phyloP scores from a whole-genome alignment of 2,888 invertebrate genomes.

The Therioaphis trifolii region DNA sequence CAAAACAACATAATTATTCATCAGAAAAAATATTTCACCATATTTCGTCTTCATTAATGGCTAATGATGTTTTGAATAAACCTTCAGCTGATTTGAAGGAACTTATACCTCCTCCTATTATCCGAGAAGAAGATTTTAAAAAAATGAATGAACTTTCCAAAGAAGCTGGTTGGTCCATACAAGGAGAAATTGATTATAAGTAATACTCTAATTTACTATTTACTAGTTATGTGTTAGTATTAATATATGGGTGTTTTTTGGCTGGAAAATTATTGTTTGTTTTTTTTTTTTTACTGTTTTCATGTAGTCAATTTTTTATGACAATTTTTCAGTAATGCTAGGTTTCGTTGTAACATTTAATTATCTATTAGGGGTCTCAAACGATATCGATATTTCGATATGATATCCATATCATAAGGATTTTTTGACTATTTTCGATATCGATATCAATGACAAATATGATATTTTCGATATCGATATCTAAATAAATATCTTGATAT shows the following conservation, averaged over 20 bases:
- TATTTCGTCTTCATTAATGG: slow-evolving; percentile 32
- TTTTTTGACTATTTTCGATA: too few species aligned
- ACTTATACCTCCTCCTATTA: slow-evolving; percentile 79
- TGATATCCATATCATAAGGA: too few species aligned
- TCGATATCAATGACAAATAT: too few species aligned
- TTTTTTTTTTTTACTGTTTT: too few species aligned
- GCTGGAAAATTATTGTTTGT: too few species aligned
- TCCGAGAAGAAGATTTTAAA: slow-evolving; percentile 91
- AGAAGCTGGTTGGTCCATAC: slow-evolving; percentile 91
- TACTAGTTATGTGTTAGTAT: not conserved
- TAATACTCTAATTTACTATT: slow-evolving; percentile 68
- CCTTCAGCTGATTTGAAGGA: slow-evolving; percentile 69
- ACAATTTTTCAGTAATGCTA: too few species aligned
- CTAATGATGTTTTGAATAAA: slow-evolving; percentile 37
- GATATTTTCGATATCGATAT: too few species aligned
- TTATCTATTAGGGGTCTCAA: too few species aligned
- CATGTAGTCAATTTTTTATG: too few species aligned
- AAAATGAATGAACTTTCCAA: slow-evolving; percentile 91
- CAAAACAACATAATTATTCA: slow-evolving; percentile 49
- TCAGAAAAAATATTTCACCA: slow-evolving; percentile 44
- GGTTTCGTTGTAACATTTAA: too few species aligned
- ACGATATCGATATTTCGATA: too few species aligned
- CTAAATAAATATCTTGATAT: too few species aligned
- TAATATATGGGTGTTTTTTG: not conserved
- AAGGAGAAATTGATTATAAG: slow-evolving; percentile 94